A percentile compares a stretch with the other conserved stretches of the same genome.
Evolutionary conservation across 2,113 vertebrate genomes (phyloP).

Genomic region (Bucco capensis): DNA sequence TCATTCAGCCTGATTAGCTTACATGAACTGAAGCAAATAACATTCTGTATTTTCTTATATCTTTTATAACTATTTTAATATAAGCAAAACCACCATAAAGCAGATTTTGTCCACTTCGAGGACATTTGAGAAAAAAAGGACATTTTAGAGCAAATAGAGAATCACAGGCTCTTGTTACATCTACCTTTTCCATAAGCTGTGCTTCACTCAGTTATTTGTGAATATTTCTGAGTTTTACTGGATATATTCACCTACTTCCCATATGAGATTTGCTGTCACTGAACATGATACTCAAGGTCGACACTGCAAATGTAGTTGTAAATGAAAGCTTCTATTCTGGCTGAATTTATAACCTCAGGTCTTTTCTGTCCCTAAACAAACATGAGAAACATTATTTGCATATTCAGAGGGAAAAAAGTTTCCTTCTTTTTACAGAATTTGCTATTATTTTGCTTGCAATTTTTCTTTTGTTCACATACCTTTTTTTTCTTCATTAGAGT

Average conservation of each 20-base stretch:
- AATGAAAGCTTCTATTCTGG: not conserved
- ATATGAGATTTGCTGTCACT: not conserved
- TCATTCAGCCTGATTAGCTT: not conserved
- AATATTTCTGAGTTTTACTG: not conserved
- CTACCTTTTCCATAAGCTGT: not conserved
- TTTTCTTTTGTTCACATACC: not conserved
- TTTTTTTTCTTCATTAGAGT: not conserved
- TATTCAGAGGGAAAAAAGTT: not conserved
- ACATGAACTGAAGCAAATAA: slow-evolving; percentile 10
- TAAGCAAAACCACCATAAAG: not conserved
- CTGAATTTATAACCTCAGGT: not conserved
- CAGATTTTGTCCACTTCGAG: not conserved
- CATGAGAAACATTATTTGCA: not conserved
- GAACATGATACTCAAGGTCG: not conserved
- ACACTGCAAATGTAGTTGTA: not conserved
- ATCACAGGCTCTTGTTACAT: not conserved
- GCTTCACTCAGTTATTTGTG: not conserved
- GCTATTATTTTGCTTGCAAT: not conserved
- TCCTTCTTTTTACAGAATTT: not conserved
- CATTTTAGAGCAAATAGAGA: not conserved
- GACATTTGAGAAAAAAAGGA: not conserved
- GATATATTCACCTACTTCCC: not conserved
- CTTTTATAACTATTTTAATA: no score
- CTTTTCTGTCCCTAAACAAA: not conserved
- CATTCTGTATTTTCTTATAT: no score